Evolutionary conservation across 2,113 vertebrate genomes (phyloP), one percentile per base, ranked within the genome.

Genomic region (Pluvialis apricaria): DNA sequence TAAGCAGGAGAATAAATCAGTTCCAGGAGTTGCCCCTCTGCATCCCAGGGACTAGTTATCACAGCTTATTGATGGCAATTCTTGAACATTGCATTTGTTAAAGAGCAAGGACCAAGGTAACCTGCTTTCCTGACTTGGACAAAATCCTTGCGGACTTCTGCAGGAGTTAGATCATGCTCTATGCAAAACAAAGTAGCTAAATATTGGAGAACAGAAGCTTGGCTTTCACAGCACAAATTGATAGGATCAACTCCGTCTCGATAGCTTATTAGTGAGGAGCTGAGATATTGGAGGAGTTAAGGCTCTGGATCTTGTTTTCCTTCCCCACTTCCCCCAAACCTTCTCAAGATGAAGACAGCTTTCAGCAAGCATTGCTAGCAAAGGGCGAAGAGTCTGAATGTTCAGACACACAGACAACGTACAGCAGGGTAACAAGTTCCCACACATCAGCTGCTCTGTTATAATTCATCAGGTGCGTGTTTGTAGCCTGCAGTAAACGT

Each of bases 121-220:
- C 13, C 32, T n/a, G n/a, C 51, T 68, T 28, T 36, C 58, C 58
- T 28, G 24, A 9, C 40, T 21, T 0, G 0, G 5, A 29, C 7
- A 8, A 24, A 55, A 44, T 19, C 36, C 57, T 17, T 15, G 38
- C 11, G 47, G 80, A n/a, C 26, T 60, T 7, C 66, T 52, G 9
- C 4, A 52, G 11, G 58, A 64, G 51, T 68, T 54, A 6, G 51
- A 40, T 14, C 2, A 0, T 49, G 62, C 58, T 90, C 66, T 10
- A 8, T 19, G 58, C 79, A 70, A 84, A 81, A 28, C 55, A 5
- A 49, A 72, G 79, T 13, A 69, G 92, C 62, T 87, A 51, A 82
- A 25, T 38, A 32, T 51, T 90, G 92, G 78, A 85, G 90, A 96
- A 69, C 90, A 94, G 84, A 91, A 96, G 90, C 71, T 94, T 61